Percentiles rank a stretch among this genome's conserved stretches.
Evolutionary conservation across 1,140 invertebrate genomes (phyloP).

Genomic region (Rhagoletis zephyria): DNA sequence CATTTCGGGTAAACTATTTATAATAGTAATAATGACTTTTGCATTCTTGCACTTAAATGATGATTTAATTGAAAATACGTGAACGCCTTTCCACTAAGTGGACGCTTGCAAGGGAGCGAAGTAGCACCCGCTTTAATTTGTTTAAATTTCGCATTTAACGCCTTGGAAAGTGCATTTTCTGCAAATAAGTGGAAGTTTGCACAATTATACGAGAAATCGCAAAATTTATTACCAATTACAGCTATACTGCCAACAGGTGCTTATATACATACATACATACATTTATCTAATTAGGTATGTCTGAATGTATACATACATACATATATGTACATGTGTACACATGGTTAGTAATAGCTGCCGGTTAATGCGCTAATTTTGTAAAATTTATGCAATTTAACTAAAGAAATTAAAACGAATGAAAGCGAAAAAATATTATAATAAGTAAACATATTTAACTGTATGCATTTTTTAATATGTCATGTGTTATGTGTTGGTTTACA

Average conservation of each 20-base stretch:
- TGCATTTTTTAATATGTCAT: too few relatives aligned
- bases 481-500: too few relatives aligned
- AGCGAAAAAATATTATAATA: neutral
- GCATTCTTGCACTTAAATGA: neutral
- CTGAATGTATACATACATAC: neutral
- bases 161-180: slow-evolving; percentile 27
- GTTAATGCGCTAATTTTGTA: slow-evolving; percentile 51
- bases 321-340: neutral
- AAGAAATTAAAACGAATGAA: slow-evolving; percentile 25
- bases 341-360: neutral
- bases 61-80: slow-evolving; percentile 34
- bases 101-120: neutral
- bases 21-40: neutral
- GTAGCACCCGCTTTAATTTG: neutral
- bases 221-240: slow-evolving; percentile 42
- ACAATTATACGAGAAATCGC: slow-evolving; percentile 47
- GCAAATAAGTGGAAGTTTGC: slow-evolving; percentile 21
- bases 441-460: neutral
- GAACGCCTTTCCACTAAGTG: neutral
- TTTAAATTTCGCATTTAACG: slow-evolving; percentile 2
- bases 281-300: neutral
- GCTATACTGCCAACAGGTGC: slow-evolving; percentile 6
- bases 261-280: neutral
- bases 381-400: slow-evolving; percentile 45
- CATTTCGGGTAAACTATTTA: neutral